These are phyloP conservation scores for Leiothrix lutea DNA, from an alignment of 2,113 vertebrate genomes.

Conservation along the genomic window DNA sequence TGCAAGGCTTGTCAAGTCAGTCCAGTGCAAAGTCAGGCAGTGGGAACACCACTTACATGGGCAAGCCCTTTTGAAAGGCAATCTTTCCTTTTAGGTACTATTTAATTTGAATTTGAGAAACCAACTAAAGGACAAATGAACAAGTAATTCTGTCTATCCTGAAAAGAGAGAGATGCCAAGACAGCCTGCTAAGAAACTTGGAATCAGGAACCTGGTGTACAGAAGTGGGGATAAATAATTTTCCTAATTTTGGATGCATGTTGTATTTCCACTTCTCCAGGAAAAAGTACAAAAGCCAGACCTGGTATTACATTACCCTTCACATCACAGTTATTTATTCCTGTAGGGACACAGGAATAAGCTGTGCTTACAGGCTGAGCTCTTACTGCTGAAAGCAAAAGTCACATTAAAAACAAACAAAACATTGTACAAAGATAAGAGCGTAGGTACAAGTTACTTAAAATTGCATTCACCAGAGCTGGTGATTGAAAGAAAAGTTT, in stretches of 20 bases:
- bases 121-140: neutral
- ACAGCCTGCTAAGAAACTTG: neutral
- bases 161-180: neutral
- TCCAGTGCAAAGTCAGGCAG: neutral
- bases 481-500: neutral
- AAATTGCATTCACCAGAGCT: neutral
- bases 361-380: neutral
- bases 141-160: neutral
- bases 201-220: neutral
- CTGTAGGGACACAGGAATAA: neutral
- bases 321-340: neutral
- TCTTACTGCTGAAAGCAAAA: neutral
- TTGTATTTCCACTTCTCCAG: neutral
- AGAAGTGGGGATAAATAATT: neutral
- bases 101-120: neutral
- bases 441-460: neutral
- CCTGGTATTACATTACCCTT: neutral
- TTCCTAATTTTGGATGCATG: neutral
- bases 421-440: neutral
- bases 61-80: neutral
- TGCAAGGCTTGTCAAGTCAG: neutral
- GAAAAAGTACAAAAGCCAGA: neutral
- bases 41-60: neutral
- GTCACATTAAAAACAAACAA: neutral
- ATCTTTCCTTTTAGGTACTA: neutral